Evolutionary conservation across 2,797 vertebrate species (phyloP).

Genomic region (Hydrophis major): DNA sequence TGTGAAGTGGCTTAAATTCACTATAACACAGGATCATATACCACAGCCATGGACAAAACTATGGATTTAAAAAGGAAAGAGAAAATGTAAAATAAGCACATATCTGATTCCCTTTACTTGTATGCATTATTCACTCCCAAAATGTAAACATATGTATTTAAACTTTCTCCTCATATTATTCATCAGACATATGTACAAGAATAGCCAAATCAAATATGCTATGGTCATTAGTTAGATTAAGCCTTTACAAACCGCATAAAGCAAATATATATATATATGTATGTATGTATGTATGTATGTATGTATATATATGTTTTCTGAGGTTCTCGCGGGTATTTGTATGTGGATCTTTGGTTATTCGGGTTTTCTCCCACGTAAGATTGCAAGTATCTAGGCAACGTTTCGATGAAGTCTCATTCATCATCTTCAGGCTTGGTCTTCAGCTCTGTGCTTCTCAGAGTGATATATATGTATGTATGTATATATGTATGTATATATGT

Average conservation of each 20-base stretch:
- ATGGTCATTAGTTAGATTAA: background rate
- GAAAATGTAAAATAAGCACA: conserved; percentile 4
- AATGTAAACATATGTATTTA: background rate
- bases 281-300: no score
- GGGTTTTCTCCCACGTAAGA: no score
- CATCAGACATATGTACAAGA: background rate
- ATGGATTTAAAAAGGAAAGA: conserved; percentile 10
- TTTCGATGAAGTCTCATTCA: no score
- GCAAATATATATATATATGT: background rate
- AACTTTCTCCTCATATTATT: background rate
- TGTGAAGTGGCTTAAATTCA: background rate
- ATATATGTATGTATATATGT: no score
- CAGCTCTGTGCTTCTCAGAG: no score
- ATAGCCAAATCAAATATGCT: background rate
- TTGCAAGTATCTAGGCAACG: no score
- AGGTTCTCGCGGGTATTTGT: no score
- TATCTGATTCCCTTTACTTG: background rate
- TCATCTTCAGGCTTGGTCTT: no score
- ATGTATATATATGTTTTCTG: no score
- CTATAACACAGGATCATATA: background rate
- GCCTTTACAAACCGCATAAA: background rate
- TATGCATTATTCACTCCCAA: background rate
- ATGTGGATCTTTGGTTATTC: no score
- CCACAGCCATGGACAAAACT: background rate
- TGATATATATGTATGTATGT: no score